A percentile compares a stretch with the other conserved stretches of the same genome.
Conservation (phyloP, 2,797 vertebrate species). For the Mormyrops boulengeri region DNA sequence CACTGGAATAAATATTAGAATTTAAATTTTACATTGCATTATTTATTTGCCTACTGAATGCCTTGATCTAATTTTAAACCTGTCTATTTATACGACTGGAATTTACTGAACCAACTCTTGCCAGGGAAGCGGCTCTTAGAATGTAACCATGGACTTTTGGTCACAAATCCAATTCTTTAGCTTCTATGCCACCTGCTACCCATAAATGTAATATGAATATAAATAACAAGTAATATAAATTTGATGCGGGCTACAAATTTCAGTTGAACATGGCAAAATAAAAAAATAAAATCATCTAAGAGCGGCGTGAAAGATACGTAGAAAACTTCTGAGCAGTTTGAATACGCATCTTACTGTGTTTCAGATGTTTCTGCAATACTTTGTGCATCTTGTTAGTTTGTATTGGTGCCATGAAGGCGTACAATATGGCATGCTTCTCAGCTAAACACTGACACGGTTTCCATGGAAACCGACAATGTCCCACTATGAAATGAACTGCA, state of each 20-base stretch:
- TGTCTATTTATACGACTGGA: neutral
- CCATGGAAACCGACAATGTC: constrained; percentile 21
- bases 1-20: neutral
- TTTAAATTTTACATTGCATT: constrained; percentile 4
- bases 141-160: neutral
- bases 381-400: neutral
- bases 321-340: neutral
- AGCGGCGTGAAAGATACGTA: no score
- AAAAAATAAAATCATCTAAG: neutral
- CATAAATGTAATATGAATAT: neutral
- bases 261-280: neutral
- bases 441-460: constrained; percentile 15
- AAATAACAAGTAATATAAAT: constrained; percentile 1
- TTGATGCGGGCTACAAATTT: neutral
- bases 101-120: neutral
- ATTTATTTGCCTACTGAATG: neutral
- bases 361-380: neutral
- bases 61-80: constrained; percentile 10
- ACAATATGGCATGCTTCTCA: neutral
- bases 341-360: neutral
- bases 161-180: constrained; percentile 1
- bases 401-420: neutral
- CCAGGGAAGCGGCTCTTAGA: neutral
- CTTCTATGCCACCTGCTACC: neutral
- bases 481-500: neutral